A percentile compares a stretch with the other conserved stretches of the same genome.
Conservation (phyloP, 2,888 invertebrate species). For the Epinotia bilunana region DNA sequence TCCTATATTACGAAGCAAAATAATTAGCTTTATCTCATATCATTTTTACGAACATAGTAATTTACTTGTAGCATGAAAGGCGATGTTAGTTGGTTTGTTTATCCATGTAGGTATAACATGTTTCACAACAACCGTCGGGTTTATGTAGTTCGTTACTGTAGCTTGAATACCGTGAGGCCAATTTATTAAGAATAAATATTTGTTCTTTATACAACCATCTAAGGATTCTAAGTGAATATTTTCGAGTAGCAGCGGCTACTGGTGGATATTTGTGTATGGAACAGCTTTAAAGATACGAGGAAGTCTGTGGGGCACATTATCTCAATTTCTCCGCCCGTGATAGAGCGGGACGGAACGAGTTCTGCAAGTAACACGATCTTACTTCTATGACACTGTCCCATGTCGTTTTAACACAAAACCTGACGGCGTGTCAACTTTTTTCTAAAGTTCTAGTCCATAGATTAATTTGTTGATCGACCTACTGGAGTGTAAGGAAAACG, state of each 20-base stretch:
- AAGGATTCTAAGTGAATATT: background rate
- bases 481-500: constrained; percentile 68
- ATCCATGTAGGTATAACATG: constrained; percentile 48
- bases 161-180: background rate
- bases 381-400: constrained; percentile 47
- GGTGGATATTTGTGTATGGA: background rate
- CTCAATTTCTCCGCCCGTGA: constrained; percentile 28
- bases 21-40: constrained; percentile 78
- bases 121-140: constrained; percentile 32
- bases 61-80: constrained; percentile 71
- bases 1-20: constrained; percentile 73
- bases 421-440: constrained; percentile 70
- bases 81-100: constrained; percentile 59
- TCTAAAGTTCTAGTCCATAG: constrained; percentile 69
- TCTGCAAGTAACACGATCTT: constrained; percentile 38
- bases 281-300: background rate
- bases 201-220: background rate
- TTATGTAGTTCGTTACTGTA: constrained; percentile 12
- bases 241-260: background rate
- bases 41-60: constrained; percentile 72
- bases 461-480: constrained; percentile 67
- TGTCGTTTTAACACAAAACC: constrained; percentile 67
- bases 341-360: constrained; percentile 27
- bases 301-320: constrained; percentile 9
- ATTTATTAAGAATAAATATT: background rate